phyloP scores from a whole-genome alignment of 2,797 vertebrate genomes.

The Rhyacichthys aspro region DNA sequence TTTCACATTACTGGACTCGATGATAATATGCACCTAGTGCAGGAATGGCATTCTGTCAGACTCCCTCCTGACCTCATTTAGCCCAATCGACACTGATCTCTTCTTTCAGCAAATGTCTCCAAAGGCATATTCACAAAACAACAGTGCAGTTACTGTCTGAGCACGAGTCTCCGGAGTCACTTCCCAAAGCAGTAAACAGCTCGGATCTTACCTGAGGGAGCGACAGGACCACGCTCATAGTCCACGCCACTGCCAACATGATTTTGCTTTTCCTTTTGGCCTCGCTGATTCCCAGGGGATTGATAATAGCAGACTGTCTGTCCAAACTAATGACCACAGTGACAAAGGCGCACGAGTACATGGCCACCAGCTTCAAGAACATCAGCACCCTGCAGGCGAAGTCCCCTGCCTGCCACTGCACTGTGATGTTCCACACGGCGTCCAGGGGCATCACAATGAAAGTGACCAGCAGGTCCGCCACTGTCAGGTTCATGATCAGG shows the following conservation, averaged over 20 bases:
- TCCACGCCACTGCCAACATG: conserved; percentile 84
- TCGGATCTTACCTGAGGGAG: conserved; percentile 79
- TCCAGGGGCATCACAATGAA: conserved; percentile 87
- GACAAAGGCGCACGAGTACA: conserved; percentile 85
- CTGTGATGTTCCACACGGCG: conserved; percentile 85
- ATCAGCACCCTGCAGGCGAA: conserved; percentile 81
- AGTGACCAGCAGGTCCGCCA: conserved; percentile 84
- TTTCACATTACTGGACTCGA: too few relatives aligned
- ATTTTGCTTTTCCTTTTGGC: conserved; percentile 83
- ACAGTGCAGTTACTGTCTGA: too few relatives aligned
- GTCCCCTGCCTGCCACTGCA: conserved; percentile 85
- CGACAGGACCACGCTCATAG: conserved; percentile 79
- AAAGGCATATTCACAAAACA: too few relatives aligned
- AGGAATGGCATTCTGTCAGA: too few relatives aligned
- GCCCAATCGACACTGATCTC: too few relatives aligned
- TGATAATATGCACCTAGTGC: too few relatives aligned
- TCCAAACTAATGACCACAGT: conserved; percentile 86
- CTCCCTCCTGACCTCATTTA: too few relatives aligned
- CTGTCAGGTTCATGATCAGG: conserved; percentile 83
- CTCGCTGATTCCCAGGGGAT: conserved; percentile 83
- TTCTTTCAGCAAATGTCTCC: too few relatives aligned
- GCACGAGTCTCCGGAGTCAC: too few relatives aligned
- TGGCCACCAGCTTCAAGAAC: conserved; percentile 85
- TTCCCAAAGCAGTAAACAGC: too few relatives aligned
- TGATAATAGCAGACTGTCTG: conserved; percentile 83